phyloP scores from a whole-genome alignment of 1,140 invertebrate species.

The Dinoponera quadriceps region DNA sequence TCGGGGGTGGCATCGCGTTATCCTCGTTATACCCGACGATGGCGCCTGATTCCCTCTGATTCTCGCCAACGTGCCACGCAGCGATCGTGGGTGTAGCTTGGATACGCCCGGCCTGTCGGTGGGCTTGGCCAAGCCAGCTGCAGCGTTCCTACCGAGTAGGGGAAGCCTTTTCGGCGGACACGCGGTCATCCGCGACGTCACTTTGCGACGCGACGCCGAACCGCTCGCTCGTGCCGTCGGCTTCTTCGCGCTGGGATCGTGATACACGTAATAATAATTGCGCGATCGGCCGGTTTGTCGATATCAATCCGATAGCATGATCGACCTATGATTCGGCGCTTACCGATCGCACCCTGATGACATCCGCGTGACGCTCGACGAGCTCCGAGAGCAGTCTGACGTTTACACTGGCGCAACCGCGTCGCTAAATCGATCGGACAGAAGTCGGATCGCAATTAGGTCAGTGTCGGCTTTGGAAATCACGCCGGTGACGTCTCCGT shows the following conservation, averaged over 20 bases:
- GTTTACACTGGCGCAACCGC: neutral
- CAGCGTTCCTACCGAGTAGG: conserved; percentile 68
- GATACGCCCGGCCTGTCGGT: conserved; percentile 58
- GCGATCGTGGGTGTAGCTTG: conserved; percentile 72
- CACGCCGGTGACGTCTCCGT: too few species aligned
- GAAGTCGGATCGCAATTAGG: neutral
- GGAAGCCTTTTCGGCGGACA: conserved; percentile 74
- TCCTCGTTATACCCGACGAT: conserved; percentile 14
- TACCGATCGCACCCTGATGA: conserved; percentile 1
- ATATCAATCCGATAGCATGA: neutral
- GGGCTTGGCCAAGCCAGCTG: conserved; percentile 71
- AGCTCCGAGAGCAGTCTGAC: conserved; percentile 13
- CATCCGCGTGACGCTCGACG: neutral
- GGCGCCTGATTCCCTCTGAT: neutral
- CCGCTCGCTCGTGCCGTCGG: conserved; percentile 66
- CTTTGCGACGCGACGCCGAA: conserved; percentile 76
- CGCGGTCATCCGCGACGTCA: conserved; percentile 75
- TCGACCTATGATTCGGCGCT: neutral
- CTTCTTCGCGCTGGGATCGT: conserved; percentile 26
- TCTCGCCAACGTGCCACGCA: neutral
- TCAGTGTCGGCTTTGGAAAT: conserved; percentile 28
- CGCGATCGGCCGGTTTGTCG: conserved; percentile 7
- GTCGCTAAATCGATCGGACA: conserved; percentile 25
- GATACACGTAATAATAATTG: conserved; percentile 31
- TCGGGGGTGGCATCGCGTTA: conserved; percentile 37